phyloP scores from a whole-genome alignment of 2,113 vertebrate genomes.

The Chrysochloris asiatica region DNA sequence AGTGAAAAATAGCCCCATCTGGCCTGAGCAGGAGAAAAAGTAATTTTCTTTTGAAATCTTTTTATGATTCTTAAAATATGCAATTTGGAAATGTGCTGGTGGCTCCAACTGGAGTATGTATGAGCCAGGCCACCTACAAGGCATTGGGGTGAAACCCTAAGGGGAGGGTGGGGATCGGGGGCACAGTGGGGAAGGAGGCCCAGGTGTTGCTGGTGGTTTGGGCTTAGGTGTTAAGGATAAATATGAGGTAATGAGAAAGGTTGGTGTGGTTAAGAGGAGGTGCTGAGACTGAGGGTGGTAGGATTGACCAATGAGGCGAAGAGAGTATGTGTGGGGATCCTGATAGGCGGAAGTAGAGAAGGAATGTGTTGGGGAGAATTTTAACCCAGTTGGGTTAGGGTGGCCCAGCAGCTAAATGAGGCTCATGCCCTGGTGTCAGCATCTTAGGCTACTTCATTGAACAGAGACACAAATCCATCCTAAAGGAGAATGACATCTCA shows the following conservation, averaged over 20 bases:
- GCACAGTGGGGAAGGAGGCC: not conserved
- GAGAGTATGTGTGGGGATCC: too few relatives aligned
- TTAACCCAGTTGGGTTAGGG: not conserved
- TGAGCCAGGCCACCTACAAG: not conserved
- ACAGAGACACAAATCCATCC: not conserved
- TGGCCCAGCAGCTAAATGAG: not conserved
- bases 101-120: not conserved
- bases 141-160: not conserved
- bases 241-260: not conserved
- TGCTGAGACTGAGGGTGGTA: not conserved
- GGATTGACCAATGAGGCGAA: not conserved
- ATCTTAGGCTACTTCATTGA: not conserved
- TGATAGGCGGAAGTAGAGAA: not conserved
- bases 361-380: too few relatives aligned
- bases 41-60: constrained; percentile 80
- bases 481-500: not conserved
- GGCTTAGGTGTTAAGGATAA: too few relatives aligned
- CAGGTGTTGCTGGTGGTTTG: not conserved
- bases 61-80: constrained; percentile 76
- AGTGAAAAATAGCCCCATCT: constrained; percentile 43
- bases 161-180: not conserved
- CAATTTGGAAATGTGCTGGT: constrained; percentile 48
- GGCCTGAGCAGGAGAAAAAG: constrained; percentile 61
- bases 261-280: not conserved
- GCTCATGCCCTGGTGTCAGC: not conserved